A percentile compares a stretch with the other conserved stretches of the same genome.
phyloP scores from a whole-genome alignment of 2,797 vertebrate genomes.

The Cryptoprocta ferox region DNA sequence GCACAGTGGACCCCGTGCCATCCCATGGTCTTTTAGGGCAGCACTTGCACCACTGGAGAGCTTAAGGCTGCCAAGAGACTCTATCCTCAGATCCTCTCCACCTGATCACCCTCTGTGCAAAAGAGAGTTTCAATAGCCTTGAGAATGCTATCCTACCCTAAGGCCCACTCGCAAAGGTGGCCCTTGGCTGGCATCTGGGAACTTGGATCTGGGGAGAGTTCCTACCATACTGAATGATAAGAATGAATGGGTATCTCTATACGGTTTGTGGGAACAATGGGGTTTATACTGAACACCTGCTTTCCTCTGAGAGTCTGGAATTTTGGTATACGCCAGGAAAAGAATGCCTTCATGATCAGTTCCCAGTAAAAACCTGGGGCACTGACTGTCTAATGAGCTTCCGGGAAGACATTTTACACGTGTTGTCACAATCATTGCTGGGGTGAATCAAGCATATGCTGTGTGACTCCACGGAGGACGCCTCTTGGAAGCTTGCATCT shows the following conservation, averaged over 20 bases:
- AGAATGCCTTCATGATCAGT: background rate
- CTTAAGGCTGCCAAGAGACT: background rate
- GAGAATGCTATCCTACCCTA: background rate
- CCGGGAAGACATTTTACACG: background rate
- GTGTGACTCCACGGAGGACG: background rate
- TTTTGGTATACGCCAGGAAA: background rate
- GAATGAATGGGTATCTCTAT: background rate
- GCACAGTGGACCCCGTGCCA: background rate
- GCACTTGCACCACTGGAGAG: background rate
- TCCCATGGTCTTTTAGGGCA: background rate
- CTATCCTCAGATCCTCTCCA: background rate
- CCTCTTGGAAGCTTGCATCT: background rate
- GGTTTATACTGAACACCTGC: background rate
- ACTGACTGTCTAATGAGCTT: background rate
- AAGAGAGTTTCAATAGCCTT: background rate
- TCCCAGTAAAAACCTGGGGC: background rate
- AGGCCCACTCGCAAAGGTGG: background rate
- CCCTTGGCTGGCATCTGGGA: background rate
- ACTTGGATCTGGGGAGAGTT: background rate
- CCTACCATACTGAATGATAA: background rate
- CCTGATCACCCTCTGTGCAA: background rate
- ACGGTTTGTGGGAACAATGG: background rate
- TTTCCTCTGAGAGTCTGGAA: background rate
- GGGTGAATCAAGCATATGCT: background rate
- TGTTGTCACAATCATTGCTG: background rate